Conservation (phyloP, 2,797 vertebrate genomes). For the Helicolenus hilgendorfi region DNA sequence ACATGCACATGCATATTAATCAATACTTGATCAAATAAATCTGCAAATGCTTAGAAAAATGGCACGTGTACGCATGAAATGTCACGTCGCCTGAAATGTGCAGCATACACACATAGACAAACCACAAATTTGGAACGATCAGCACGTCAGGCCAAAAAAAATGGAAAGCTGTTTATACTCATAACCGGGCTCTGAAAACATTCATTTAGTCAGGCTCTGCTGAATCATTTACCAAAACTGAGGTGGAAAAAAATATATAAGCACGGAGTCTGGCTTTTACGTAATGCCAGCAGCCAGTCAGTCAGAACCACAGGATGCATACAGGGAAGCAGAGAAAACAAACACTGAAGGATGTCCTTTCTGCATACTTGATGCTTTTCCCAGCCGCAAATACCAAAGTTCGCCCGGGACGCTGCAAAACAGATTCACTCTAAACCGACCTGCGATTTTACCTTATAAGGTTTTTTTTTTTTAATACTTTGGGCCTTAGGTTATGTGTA, state of each 20-base stretch:
- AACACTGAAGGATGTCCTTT: conserved; percentile 85
- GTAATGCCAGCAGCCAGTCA: conserved; percentile 77
- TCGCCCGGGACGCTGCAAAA: conserved; percentile 78
- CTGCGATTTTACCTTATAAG: conserved; percentile 90
- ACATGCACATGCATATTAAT: neutral
- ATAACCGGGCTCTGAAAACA: conserved; percentile 74
- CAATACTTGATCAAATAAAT: conserved; percentile 2
- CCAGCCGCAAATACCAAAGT: conserved; percentile 85
- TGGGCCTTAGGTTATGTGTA: conserved; percentile 53
- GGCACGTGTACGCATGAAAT: conserved; percentile 20
- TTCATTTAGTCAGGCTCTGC: conserved; percentile 74
- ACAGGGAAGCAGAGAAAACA: conserved; percentile 83
- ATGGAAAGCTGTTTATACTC: conserved; percentile 69
- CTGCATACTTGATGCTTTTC: conserved; percentile 84
- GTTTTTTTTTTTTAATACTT: conserved; percentile 65
- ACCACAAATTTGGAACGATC: conserved; percentile 55
- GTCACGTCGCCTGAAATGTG: conserved; percentile 36
- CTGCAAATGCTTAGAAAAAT: conserved; percentile 18
- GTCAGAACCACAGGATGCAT: conserved; percentile 81
- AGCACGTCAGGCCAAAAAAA: conserved; percentile 19
- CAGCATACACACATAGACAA: conserved; percentile 40
- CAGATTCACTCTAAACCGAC: conserved; percentile 76
- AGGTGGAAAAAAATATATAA: conserved; percentile 80
- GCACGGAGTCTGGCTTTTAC: conserved; percentile 78
- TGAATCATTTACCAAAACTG: conserved; percentile 84